Evolutionary conservation across 2,888 invertebrate genomes (phyloP).

Genomic region (Microdon myrmicae): DNA sequence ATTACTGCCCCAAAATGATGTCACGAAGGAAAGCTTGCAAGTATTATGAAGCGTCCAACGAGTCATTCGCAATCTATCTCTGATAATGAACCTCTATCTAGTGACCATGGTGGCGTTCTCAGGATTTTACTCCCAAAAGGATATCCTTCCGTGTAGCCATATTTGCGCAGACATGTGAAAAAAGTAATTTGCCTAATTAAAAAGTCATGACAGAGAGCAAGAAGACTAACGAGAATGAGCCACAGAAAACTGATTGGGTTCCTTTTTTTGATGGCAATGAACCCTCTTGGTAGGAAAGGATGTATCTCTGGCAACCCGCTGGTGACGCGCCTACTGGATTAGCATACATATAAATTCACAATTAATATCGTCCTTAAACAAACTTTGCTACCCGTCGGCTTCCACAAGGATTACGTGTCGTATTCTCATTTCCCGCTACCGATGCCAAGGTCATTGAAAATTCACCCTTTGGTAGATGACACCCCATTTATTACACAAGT

Average conservation of each 20-base stretch:
- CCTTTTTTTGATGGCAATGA: not conserved
- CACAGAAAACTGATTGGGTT: slow-evolving; percentile 22
- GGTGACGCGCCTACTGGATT: slow-evolving; percentile 51
- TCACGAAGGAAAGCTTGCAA: slow-evolving; percentile 44
- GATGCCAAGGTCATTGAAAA: slow-evolving; percentile 67
- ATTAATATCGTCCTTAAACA: slow-evolving; percentile 54
- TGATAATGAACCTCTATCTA: slow-evolving; percentile 20
- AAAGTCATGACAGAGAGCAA: slow-evolving; percentile 58
- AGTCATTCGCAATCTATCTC: slow-evolving; percentile 32
- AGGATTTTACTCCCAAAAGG: too few species aligned
- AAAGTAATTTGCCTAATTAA: slow-evolving; percentile 67
- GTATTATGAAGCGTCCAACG: slow-evolving; percentile 29
- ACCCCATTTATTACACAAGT: slow-evolving; percentile 53
- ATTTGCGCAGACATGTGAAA: slow-evolving; percentile 44
- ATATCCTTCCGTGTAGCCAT: slow-evolving; percentile 8
- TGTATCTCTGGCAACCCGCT: slow-evolving; percentile 34
- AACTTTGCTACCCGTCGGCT: slow-evolving; percentile 41
- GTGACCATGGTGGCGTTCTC: slow-evolving; percentile 18
- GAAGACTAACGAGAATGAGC: slow-evolving; percentile 44
- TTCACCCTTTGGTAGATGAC: slow-evolving; percentile 61
- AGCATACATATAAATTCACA: slow-evolving; percentile 52
- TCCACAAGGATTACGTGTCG: slow-evolving; percentile 11
- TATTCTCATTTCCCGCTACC: slow-evolving; percentile 41
- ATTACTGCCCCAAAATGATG: slow-evolving; percentile 20
- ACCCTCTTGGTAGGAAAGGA: slow-evolving; percentile 37